phyloP scores from a whole-genome alignment of 2,888 invertebrate species.

The Drosophila leonis region DNA sequence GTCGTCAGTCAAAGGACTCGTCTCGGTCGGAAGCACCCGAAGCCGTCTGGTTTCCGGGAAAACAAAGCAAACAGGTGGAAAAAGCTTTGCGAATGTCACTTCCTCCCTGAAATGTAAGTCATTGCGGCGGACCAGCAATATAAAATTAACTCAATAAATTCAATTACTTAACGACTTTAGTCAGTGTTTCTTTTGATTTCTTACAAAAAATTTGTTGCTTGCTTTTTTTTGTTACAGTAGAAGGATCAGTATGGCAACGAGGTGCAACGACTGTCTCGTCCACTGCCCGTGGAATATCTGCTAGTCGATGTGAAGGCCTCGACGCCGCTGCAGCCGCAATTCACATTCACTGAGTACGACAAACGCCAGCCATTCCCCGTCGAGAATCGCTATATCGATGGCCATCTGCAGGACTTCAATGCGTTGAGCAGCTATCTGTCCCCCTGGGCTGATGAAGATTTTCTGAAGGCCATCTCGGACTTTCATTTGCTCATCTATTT shows the following conservation, averaged over 20 bases:
- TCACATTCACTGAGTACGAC: conserved; percentile 88
- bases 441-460: conserved; percentile 89
- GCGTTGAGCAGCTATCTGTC: conserved; percentile 91
- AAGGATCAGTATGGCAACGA: conserved; percentile 99
- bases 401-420: conserved; percentile 93
- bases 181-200: not conserved
- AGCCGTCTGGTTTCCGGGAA: not conserved
- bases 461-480: conserved; percentile 92
- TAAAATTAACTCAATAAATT: not conserved
- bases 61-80: conserved; percentile 46
- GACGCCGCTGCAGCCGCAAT: conserved; percentile 92
- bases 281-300: conserved; percentile 98
- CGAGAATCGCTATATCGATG: conserved; percentile 92
- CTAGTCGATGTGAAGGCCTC: conserved; percentile 98
- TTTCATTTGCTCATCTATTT: conserved; percentile 97
- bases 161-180: not conserved
- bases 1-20: not conserved
- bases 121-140: conserved; percentile 28
- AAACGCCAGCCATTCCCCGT: conserved; percentile 90
- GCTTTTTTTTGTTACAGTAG: conserved; percentile 88
- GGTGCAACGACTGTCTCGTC: conserved; percentile 95
- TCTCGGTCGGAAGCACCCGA: not conserved
- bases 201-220: not conserved
- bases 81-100: conserved; percentile 29
- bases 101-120: conserved; percentile 33